Evolutionary conservation across 2,113 vertebrate species (phyloP).

Genomic region (Xenopus laevis): DNA sequence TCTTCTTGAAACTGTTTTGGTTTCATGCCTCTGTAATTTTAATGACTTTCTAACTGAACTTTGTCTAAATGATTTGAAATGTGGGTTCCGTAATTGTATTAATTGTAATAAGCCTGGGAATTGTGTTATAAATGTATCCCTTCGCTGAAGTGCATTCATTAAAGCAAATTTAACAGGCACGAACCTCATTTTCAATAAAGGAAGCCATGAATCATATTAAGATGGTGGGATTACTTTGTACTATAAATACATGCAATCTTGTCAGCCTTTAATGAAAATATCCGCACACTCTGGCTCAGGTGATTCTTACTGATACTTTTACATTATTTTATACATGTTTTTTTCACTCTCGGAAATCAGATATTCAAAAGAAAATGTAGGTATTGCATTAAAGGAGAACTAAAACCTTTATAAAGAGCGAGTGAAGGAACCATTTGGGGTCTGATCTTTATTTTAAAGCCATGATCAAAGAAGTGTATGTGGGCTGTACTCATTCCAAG

Average conservation of each 20-base stretch:
- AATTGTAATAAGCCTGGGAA: slow-evolving; percentile 43
- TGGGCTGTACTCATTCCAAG: no score
- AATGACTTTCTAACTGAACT: slow-evolving; percentile 42
- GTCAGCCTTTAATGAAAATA: slow-evolving; percentile 20
- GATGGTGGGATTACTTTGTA: slow-evolving; percentile 41
- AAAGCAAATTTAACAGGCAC: slow-evolving; percentile 45
- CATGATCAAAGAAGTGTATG: no score
- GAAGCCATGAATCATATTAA: slow-evolving; percentile 41
- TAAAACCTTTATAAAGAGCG: no score
- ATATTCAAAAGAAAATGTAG: no score
- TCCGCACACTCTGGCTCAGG: not conserved
- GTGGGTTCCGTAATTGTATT: slow-evolving; percentile 39
- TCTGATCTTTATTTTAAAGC: no score
- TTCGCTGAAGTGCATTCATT: slow-evolving; percentile 37
- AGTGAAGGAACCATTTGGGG: no score
- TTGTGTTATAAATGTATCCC: slow-evolving; percentile 23
- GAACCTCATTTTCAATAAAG: slow-evolving; percentile 42
- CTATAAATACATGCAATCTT: slow-evolving; percentile 33
- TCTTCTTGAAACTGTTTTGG: slow-evolving; percentile 32
- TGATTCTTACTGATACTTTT: no score
- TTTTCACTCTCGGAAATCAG: no score
- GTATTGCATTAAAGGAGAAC: no score
- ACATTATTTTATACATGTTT: no score
- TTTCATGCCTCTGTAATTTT: slow-evolving; percentile 29
- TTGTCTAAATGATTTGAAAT: slow-evolving; percentile 41